A percentile compares a stretch with the other conserved stretches of the same genome.
Conservation (phyloP, 2,113 vertebrate species). For the Ptilorrhoa leucosticta region DNA sequence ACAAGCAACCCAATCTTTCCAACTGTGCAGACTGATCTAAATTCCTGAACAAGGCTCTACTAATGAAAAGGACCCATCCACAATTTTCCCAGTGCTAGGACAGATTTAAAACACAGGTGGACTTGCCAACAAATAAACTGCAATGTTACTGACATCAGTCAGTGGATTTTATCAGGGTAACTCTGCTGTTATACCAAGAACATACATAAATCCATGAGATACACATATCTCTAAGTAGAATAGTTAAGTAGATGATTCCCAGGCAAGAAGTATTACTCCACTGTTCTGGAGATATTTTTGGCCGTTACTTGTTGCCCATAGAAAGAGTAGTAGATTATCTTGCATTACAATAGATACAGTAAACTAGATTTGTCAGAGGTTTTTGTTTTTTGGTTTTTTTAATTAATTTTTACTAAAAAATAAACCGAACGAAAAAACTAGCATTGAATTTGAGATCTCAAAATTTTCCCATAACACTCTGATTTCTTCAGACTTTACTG, state of each 20-base stretch:
- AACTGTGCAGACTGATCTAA: not conserved
- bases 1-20: not conserved
- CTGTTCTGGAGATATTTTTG: not conserved
- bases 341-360: not conserved
- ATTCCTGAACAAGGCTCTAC: not conserved
- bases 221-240: not conserved
- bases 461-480: not conserved
- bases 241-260: not conserved
- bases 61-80: not conserved
- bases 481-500: not conserved
- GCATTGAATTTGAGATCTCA: not conserved
- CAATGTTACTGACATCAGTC: not conserved
- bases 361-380: not conserved
- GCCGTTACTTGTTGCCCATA: not conserved
- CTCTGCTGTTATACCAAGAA: not conserved
- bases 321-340: not conserved
- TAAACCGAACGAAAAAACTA: not conserved
- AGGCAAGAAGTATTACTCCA: not conserved
- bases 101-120: not conserved
- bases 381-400: no score
- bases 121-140: not conserved
- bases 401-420: not conserved
- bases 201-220: not conserved
- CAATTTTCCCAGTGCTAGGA: not conserved
- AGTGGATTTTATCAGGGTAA: not conserved